These are phyloP conservation scores for Heteromyza rotundicornis DNA, from an alignment of 2,888 invertebrate genomes.

Conservation along the genomic window DNA sequence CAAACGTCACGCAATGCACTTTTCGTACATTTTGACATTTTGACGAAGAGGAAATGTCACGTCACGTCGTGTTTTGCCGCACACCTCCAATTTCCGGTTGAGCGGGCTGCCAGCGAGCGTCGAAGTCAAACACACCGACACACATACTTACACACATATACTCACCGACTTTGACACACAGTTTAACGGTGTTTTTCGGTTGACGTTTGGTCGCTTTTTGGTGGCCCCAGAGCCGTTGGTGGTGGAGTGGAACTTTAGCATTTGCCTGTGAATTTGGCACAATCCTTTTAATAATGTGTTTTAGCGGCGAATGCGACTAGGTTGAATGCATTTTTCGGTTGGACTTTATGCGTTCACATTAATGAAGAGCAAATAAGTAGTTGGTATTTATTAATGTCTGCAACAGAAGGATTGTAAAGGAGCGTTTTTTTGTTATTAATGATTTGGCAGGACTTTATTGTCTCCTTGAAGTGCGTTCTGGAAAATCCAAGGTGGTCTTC, in stretches of 20 bases:
- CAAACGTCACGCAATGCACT: slow-evolving; percentile 28
- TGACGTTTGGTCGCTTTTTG: slow-evolving; percentile 7
- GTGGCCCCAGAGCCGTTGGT: background rate
- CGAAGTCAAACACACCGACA: slow-evolving; percentile 14
- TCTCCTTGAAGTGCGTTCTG: background rate
- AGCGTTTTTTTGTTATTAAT: no score
- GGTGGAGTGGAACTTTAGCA: background rate
- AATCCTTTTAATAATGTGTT: background rate
- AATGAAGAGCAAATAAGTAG: no score
- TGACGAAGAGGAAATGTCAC: slow-evolving; percentile 63
- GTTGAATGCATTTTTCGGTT: no score
- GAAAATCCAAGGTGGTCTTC: no score
- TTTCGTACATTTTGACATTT: slow-evolving; percentile 58
- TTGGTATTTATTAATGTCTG: no score
- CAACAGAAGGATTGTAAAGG: no score
- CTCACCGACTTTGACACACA: background rate
- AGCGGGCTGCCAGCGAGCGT: slow-evolving; percentile 38
- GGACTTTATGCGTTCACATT: no score
- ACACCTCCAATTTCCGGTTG: slow-evolving; percentile 63
- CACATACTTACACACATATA: slow-evolving; percentile 5
- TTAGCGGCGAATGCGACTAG: background rate
- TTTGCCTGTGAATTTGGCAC: background rate
- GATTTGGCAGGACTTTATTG: background rate
- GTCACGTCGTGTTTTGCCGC: slow-evolving; percentile 64
- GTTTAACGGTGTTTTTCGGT: slow-evolving; percentile 4